phyloP scores from a whole-genome alignment of 2,113 vertebrate species.

The Balaenoptera acutorostrata region DNA sequence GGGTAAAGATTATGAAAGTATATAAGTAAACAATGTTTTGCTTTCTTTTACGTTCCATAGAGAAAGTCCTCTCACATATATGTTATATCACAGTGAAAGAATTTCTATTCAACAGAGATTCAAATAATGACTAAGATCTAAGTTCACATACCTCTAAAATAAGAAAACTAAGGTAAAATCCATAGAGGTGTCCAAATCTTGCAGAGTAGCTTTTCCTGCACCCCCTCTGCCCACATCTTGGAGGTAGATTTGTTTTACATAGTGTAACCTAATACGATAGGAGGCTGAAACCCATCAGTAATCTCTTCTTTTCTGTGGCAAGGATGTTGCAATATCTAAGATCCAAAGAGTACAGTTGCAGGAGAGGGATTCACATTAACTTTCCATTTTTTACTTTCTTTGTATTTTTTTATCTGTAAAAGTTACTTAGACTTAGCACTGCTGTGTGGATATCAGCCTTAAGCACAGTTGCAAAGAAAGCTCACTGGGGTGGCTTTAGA shows the following conservation, averaged over 20 bases:
- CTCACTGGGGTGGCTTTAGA: constrained; percentile 70
- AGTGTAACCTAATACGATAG: neutral
- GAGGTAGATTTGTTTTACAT: neutral
- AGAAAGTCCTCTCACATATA: neutral
- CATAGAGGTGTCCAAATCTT: neutral
- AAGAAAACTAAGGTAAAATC: constrained; percentile 21
- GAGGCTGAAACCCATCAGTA: neutral
- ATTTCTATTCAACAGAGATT: neutral
- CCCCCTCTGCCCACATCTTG: neutral
- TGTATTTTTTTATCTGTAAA: constrained; percentile 40
- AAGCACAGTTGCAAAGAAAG: constrained; percentile 72
- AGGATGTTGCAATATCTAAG: constrained; percentile 1
- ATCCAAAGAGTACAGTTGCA: constrained; percentile 30
- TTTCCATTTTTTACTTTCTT: constrained; percentile 49
- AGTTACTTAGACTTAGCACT: constrained; percentile 40
- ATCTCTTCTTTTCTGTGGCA: constrained; percentile 40
- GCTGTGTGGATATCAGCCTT: constrained; percentile 36
- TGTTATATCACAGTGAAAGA: neutral
- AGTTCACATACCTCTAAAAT: neutral
- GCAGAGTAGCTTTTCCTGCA: neutral
- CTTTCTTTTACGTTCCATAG: neutral
- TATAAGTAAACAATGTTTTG: neutral
- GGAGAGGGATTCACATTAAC: constrained; percentile 5
- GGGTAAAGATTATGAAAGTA: neutral
- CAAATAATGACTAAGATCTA: neutral